Percentiles rank a stretch among this genome's conserved stretches.
Conservation (phyloP, 2,888 invertebrate species). For the Schrankia costaestrigalis region DNA sequence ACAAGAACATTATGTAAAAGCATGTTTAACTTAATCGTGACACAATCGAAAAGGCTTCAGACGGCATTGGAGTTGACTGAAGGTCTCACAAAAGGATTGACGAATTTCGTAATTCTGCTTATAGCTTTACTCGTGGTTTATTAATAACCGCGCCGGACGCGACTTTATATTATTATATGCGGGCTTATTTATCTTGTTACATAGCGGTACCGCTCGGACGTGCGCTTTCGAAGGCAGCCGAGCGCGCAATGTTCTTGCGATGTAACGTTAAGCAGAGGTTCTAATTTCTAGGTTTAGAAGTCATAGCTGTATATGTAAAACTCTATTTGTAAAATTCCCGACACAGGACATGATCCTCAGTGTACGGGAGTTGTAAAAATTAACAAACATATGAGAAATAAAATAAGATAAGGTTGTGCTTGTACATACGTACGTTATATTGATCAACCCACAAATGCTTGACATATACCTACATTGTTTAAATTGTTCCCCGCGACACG, state of each 20-base stretch:
- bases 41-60: slow-evolving; percentile 53
- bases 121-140: slow-evolving; percentile 41
- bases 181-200: slow-evolving; percentile 39
- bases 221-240: slow-evolving; percentile 62
- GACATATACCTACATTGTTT: too few relatives aligned
- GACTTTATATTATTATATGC: slow-evolving; percentile 20
- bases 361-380: too few relatives aligned
- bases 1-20: slow-evolving; percentile 51
- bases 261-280: slow-evolving; percentile 6
- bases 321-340: too few relatives aligned
- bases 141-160: slow-evolving; percentile 42
- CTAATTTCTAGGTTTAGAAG: too few relatives aligned
- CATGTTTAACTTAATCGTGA: slow-evolving; percentile 49
- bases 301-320: too few relatives aligned
- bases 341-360: too few relatives aligned
- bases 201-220: slow-evolving; percentile 48
- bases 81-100: slow-evolving; percentile 60
- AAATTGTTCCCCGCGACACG: too few relatives aligned
- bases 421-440: too few relatives aligned
- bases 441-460: too few relatives aligned
- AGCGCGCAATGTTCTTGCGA: slow-evolving; percentile 59
- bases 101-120: slow-evolving; percentile 54
- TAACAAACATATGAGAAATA: too few relatives aligned
- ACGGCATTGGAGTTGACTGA: slow-evolving; percentile 57
- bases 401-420: too few relatives aligned